Base-by-base conservation (phyloP, 2,888 invertebrate genomes). In the Dromius quadrimaculatus region DNA sequence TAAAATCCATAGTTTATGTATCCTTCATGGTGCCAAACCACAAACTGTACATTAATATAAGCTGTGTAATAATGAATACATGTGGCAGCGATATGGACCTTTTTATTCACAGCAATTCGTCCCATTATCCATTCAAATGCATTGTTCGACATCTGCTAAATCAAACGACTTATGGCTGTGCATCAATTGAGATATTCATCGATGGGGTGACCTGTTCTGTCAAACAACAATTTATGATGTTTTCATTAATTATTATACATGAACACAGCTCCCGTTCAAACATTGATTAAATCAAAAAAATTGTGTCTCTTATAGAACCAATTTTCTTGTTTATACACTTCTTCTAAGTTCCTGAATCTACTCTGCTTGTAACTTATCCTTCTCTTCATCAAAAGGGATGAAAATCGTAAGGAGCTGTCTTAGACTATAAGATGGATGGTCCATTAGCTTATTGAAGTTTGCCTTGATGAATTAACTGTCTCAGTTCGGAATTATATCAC, bases 1-100 rank as follows among this genome's bases (percentile, higher is more conserved):
- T 28, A 8, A 17, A 43, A 63, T 45, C 63, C 57, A 36, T 54
- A 57, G 54, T 66, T 57, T 66, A 50, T 66, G 66, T 66, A 66
- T 57, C 66, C 54, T 66, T 13, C 28, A 65, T 66, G 54, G 66
- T 66, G 66, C 66, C 66, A 66, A 66, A 50, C 19, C 66, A 57
- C 54, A 66, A 38, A 28, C 41, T 66, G 66, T 66, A 57, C 41
- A 57, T 66, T 66, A 47, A 22, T 22, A 36, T 65, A 65, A 66
- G 54, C 36, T 54, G 38, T 57, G 66, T 66, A 66, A 57, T 66
- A 57, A 57, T 57, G n/a, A 66, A 57, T 66, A 45, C 20, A 47
- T 65, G 54, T 66, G 57, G 54, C 41, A 36, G 57, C 66, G 57
- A 65, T 43, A 65, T 47, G 47, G 50, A 66, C 20, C 22, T 57